Conservation (phyloP, 2,888 invertebrate species). For the Agrochola lota region DNA sequence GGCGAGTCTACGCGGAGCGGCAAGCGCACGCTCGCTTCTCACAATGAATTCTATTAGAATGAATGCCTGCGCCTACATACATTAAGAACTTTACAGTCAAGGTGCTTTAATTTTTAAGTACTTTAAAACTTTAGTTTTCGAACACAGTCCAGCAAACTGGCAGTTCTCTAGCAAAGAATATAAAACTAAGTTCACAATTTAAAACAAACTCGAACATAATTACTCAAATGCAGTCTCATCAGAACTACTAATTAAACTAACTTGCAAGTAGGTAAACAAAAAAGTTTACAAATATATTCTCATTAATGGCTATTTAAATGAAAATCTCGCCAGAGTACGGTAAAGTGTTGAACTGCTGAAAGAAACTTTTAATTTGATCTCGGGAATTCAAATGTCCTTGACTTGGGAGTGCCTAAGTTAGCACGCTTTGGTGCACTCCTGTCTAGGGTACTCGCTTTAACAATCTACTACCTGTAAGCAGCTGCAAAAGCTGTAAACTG, state of each 20-base stretch:
- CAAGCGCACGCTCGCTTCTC: conserved; percentile 67
- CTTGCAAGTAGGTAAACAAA: conserved; percentile 38
- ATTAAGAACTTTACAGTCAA: conserved; percentile 29
- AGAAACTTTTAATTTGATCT: conserved; percentile 76
- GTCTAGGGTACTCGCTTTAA: conserved; percentile 58
- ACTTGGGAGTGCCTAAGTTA: conserved; percentile 69
- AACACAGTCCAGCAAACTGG: conserved; percentile 31
- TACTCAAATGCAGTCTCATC: conserved; percentile 36
- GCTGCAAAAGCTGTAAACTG: conserved; percentile 21
- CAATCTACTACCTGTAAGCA: conserved; percentile 41
- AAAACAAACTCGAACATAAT: conserved; percentile 39
- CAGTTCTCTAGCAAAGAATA: conserved; percentile 12
- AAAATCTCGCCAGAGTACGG: conserved; percentile 59
- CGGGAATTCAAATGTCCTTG: conserved; percentile 71
- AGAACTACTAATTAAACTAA: conserved; percentile 47
- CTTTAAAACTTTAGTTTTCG: conserved; percentile 29
- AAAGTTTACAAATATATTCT: conserved; percentile 58
- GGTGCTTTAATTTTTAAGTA: conserved; percentile 27
- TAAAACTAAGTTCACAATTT: conserved; percentile 37
- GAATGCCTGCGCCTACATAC: conserved; percentile 46
- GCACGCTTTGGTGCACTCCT: conserved; percentile 69
- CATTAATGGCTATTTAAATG: conserved; percentile 64
- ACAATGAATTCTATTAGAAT: conserved; percentile 58
- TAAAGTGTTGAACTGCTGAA: conserved; percentile 53
- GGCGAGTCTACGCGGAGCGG: conserved; percentile 75